Conservation (phyloP, 2,888 invertebrate species). For the Papilio elwesi region DNA sequence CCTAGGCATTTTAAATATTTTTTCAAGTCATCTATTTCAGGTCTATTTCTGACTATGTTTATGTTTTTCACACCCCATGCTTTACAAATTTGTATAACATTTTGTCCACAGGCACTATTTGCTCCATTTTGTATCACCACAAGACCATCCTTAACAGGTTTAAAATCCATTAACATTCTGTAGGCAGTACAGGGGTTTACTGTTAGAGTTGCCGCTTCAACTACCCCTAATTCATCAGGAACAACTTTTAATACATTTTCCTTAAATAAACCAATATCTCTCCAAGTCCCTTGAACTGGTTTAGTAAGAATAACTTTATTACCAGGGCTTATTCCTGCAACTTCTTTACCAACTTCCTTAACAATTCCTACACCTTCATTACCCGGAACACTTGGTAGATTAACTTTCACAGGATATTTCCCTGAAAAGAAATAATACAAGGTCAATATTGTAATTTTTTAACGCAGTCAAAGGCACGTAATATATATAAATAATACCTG, state of each 20-base stretch:
- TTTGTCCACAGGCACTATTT: constrained; percentile 98
- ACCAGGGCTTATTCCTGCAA: constrained; percentile 81
- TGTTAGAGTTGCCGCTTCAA: constrained; percentile 93
- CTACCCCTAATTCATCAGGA: constrained; percentile 87
- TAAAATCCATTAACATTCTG: constrained; percentile 97
- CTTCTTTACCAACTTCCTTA: constrained; percentile 86
- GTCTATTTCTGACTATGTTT: constrained; percentile 93
- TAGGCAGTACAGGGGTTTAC: constrained; percentile 99
- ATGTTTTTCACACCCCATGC: constrained; percentile 91
- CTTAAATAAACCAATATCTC: constrained; percentile 86
- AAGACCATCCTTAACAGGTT: constrained; percentile 87
- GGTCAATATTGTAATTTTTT: background rate
- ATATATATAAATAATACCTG: constrained; percentile 33
- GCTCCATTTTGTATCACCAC: constrained; percentile 98
- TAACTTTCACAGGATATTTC: constrained; percentile 84
- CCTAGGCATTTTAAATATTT: constrained; percentile 89
- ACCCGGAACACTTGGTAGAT: constrained; percentile 95
- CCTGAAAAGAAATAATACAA: constrained; percentile 55
- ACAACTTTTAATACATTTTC: constrained; percentile 87
- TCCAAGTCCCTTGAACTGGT: constrained; percentile 94
- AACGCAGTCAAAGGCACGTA: background rate
- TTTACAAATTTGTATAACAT: constrained; percentile 95
- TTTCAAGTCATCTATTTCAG: constrained; percentile 88
- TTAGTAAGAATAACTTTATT: constrained; percentile 93
- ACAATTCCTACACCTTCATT: constrained; percentile 97